Evolutionary conservation across 2,113 vertebrate genomes (phyloP).

Genomic region (human (Homo sapiens)): DNA sequence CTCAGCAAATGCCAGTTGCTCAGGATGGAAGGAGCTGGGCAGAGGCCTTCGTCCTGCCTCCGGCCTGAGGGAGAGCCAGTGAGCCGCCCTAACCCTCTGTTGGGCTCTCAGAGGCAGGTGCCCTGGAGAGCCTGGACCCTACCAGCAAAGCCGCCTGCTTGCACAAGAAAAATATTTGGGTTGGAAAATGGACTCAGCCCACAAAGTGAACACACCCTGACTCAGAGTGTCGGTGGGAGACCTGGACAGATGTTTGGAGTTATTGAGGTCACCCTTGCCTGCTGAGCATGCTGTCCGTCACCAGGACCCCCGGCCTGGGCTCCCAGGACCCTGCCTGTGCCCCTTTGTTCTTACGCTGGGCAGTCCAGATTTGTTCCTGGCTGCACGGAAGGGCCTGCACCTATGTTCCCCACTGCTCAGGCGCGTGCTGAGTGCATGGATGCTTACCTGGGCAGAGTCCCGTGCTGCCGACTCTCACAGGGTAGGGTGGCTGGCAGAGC

Average conservation of each 20-base stretch:
- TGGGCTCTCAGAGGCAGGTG: background rate
- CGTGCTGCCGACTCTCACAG: conserved; percentile 8
- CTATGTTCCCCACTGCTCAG: conserved; percentile 54
- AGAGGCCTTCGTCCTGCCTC: background rate
- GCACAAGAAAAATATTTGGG: conserved; percentile 60
- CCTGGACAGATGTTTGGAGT: background rate
- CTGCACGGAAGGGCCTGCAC: conserved; percentile 21
- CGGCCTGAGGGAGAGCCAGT: fast-evolving
- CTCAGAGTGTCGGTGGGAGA: background rate
- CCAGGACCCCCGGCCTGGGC: background rate
- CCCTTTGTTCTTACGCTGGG: background rate
- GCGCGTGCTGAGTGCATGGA: background rate
- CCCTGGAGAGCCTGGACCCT: background rate
- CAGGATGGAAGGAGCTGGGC: background rate
- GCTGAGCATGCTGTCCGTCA: background rate
- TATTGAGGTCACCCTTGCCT: background rate
- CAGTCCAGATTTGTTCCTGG: background rate
- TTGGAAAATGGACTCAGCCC: background rate
- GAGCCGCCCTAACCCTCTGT: background rate
- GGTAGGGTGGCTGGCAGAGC: fast-evolving
- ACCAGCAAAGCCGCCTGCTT: background rate
- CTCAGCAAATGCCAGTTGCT: background rate
- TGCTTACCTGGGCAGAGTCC: conserved; percentile 24
- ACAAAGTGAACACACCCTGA: background rate
- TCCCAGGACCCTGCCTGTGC: background rate